Conservation (phyloP, 2,113 vertebrate species). For the Zosterops japonicus region DNA sequence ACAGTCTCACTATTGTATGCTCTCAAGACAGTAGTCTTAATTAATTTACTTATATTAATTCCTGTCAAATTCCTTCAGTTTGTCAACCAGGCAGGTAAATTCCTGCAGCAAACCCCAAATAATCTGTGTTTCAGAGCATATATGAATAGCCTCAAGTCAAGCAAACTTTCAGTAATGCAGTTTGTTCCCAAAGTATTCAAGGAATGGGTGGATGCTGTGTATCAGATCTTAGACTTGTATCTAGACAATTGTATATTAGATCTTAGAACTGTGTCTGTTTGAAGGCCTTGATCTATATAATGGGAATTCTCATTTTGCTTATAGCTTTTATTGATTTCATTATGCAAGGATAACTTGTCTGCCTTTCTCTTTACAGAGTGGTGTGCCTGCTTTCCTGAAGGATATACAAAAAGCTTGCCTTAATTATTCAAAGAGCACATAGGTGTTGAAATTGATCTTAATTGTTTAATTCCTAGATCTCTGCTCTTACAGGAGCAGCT, state of each 20-base stretch:
- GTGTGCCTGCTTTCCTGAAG: conserved; percentile 85
- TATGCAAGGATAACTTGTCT: not conserved
- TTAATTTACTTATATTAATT: not conserved
- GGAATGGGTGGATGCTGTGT: not conserved
- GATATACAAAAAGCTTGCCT: conserved; percentile 85
- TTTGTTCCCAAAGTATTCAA: not conserved
- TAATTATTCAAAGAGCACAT: conserved; percentile 71
- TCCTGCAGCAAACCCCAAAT: not conserved
- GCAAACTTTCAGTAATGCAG: not conserved
- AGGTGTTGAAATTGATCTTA: not conserved
- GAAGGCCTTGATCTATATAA: not conserved
- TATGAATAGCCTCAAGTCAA: not conserved
- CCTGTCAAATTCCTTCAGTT: not conserved
- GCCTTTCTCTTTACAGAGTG: conserved; percentile 77
- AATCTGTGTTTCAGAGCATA: not conserved
- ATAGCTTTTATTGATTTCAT: not conserved
- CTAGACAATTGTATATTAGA: not conserved
- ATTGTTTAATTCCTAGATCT: not conserved
- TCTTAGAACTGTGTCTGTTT: not conserved
- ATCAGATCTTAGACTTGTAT: not conserved
- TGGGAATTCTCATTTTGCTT: not conserved
- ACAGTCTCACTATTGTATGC: not conserved
- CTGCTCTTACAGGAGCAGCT: not conserved
- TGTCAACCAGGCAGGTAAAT: not conserved
- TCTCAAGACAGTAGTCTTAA: not conserved